Evolutionary conservation across 1,140 invertebrate genomes (phyloP).

Genomic region (Akabosia matsudoensis): DNA sequence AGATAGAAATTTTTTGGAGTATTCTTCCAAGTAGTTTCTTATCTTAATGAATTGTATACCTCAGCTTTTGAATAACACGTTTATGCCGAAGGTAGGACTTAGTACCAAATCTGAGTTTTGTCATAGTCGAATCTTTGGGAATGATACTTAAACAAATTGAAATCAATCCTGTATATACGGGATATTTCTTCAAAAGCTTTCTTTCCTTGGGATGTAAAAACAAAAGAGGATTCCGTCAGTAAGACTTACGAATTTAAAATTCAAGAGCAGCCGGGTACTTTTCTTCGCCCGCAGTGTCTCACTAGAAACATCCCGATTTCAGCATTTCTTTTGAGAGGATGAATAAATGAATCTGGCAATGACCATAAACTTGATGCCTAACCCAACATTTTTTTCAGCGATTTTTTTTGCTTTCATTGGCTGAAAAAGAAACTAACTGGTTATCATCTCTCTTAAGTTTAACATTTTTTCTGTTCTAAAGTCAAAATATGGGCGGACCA

Average conservation of each 20-base stretch:
- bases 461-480: too few species aligned
- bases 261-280: background rate
- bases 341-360: too few species aligned
- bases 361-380: too few species aligned
- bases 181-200: too few species aligned
- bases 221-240: slow-evolving; percentile 16
- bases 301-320: background rate
- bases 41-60: too few species aligned
- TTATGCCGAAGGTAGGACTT: slow-evolving; percentile 4
- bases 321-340: background rate
- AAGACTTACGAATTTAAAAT: background rate
- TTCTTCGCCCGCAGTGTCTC: slow-evolving; percentile 25
- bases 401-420: too few species aligned
- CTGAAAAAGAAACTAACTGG: too few species aligned
- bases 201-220: slow-evolving; percentile 4
- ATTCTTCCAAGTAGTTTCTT: too few species aligned
- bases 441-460: too few species aligned
- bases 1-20: too few species aligned
- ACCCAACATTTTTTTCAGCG: too few species aligned
- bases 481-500: background rate
- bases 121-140: background rate
- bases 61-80: background rate
- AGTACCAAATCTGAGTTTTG: background rate
- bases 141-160: background rate
- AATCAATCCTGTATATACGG: background rate